Base-by-base conservation (phyloP, 2,113 vertebrate species). In the Albula glossodonta region DNA sequence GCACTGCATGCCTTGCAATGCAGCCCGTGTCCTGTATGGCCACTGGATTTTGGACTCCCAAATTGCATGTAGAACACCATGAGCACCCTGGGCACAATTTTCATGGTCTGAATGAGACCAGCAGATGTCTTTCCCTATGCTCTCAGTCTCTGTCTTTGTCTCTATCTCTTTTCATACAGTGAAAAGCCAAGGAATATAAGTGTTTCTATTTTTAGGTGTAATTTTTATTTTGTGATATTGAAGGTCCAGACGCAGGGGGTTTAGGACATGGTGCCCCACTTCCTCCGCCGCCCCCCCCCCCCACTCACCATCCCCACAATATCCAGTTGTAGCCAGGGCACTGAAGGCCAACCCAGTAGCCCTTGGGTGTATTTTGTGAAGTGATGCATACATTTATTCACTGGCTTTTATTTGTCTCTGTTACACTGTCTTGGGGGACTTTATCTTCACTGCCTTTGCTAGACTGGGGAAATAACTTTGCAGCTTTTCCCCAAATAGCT, bases 31-130 rank as follows among this genome's bases (percentile, higher is more conserved):
- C 70, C 70, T 31, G 25, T 31, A 70, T 5, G 25, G 70, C 70
- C 70, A 74, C 70, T 31, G 25, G 0, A 31, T 15, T 74, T n/a
- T 31, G 70, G n/a, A 31, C 31, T 74, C 70, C n/a, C 2, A 74
- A 74, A 31, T 74, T 74, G 22, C n/a, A 74, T 31, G 5, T 74
- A 74, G 25, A 74, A 74, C 60, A 19, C 60, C 2, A 31, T 31
- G 2, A 31, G 8, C 70, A 74, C 70, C 70, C 7, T 22, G 5
- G 70, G 70, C 70, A 74, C 8, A 74, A 74, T 74, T 74, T 1
- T 74, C 70, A 74, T 74, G 63, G 63, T 70, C 63, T 70, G n/a
- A 70, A 70, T 70, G 63, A 17, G n/a, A 70, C 63, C 22, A n/a
- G 19, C 8, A 74, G 4, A 74, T 31, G 4, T 31, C 70, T 3